phyloP scores from a whole-genome alignment of 2,113 vertebrate species.

The Menura novaehollandiae region DNA sequence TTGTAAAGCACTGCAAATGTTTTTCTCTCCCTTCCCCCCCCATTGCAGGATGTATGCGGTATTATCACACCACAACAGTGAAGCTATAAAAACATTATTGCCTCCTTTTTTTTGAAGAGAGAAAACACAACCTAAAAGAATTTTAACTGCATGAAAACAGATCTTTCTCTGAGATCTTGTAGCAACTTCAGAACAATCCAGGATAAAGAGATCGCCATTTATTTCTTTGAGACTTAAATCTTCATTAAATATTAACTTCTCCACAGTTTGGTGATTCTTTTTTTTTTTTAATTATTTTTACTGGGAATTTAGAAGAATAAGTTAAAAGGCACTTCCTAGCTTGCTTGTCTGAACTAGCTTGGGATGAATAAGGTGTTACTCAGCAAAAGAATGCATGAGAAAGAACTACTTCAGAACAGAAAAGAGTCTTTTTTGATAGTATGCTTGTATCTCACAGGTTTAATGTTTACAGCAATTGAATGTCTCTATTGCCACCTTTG shows the following conservation, averaged over 20 bases:
- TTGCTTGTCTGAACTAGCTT: constrained; percentile 37
- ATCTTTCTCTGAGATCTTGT: neutral
- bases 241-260: neutral
- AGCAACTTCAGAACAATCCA: neutral
- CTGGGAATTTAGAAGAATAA: neutral
- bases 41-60: neutral
- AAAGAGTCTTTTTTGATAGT: neutral
- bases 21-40: neutral
- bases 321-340: neutral
- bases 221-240: neutral
- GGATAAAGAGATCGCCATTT: neutral
- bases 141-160: neutral
- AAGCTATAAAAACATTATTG: constrained; percentile 5
- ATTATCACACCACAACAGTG: neutral
- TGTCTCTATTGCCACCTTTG: neutral
- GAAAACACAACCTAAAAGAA: neutral
- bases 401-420: neutral
- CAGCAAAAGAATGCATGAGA: constrained; percentile 37
- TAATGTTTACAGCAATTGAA: neutral
- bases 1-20: neutral
- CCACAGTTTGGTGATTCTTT: neutral
- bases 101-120: neutral
- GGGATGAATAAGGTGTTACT: constrained; percentile 36
- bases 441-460: neutral
- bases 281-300: neutral